Conservation (phyloP, 1,140 invertebrate species). For the Ridgeia piscesae region DNA sequence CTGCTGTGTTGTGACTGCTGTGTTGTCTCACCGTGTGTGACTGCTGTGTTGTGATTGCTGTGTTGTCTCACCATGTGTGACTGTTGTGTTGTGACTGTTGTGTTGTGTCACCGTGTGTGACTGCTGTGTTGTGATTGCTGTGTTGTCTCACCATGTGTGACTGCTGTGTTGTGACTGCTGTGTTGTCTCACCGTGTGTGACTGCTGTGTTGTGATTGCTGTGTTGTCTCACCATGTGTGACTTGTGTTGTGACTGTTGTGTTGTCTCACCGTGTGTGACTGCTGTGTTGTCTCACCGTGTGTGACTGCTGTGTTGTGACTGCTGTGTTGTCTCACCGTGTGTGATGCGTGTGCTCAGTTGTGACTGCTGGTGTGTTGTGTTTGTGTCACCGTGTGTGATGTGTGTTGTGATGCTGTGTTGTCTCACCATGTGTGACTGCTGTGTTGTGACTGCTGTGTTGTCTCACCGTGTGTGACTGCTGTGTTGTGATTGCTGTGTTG, state of each 20-base stretch:
- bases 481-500: background rate
- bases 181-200: background rate
- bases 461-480: background rate
- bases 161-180: background rate
- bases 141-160: too few relatives aligned
- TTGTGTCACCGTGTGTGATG: too few relatives aligned
- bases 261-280: background rate
- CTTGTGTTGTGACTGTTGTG: background rate
- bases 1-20: background rate
- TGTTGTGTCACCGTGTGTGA: background rate
- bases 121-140: too few relatives aligned
- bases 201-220: too few relatives aligned
- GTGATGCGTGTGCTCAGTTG: too few relatives aligned
- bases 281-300: too few relatives aligned
- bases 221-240: too few relatives aligned
- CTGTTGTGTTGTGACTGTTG: background rate
- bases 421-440: background rate
- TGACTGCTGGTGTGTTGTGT: too few relatives aligned
- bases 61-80: too few relatives aligned
- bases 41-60: too few relatives aligned
- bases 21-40: background rate
- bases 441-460: too few relatives aligned
- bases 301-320: too few relatives aligned
- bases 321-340: background rate
- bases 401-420: background rate